Percentiles rank a stretch among this genome's conserved stretches.
Evolutionary conservation across 2,888 invertebrate species (phyloP).

Genomic region (Latrodectus hesperus): DNA sequence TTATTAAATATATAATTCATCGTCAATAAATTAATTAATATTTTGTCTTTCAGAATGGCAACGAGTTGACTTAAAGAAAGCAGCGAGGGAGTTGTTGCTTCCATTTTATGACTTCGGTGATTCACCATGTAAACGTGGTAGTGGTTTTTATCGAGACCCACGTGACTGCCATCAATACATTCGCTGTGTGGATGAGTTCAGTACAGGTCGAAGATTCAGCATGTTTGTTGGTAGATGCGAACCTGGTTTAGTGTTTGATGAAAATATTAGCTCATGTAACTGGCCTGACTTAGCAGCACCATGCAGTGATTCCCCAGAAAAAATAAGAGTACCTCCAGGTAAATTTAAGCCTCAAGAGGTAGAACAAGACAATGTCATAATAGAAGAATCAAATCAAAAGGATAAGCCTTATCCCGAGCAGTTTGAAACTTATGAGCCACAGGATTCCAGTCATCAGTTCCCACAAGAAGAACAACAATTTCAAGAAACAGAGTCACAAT

Average conservation of each 20-base stretch:
- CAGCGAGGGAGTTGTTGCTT: constrained; percentile 9
- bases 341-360: constrained; percentile 7
- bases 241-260: constrained; percentile 62
- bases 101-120: constrained; percentile 12
- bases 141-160: constrained; percentile 58
- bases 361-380: constrained; percentile 25
- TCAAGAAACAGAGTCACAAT: background rate
- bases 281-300: constrained; percentile 63
- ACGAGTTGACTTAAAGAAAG: constrained; percentile 14
- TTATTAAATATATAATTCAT: too few relatives aligned
- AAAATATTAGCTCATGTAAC: constrained; percentile 62
- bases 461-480: constrained; percentile 2
- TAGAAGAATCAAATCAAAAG: background rate
- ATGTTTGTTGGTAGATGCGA: constrained; percentile 36
- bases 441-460: constrained; percentile 1
- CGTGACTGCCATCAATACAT: constrained; percentile 54
- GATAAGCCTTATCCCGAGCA: constrained; percentile 11
- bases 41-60: constrained; percentile 50
- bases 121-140: constrained; percentile 26
- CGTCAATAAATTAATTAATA: too few relatives aligned
- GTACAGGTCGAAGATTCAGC: constrained; percentile 15
- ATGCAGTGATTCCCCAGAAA: constrained; percentile 28
- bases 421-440: background rate
- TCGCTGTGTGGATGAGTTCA: constrained; percentile 52
- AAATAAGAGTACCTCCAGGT: background rate